Evolutionary conservation across 2,113 vertebrate genomes (phyloP).

Genomic region (Noturus placidus): DNA sequence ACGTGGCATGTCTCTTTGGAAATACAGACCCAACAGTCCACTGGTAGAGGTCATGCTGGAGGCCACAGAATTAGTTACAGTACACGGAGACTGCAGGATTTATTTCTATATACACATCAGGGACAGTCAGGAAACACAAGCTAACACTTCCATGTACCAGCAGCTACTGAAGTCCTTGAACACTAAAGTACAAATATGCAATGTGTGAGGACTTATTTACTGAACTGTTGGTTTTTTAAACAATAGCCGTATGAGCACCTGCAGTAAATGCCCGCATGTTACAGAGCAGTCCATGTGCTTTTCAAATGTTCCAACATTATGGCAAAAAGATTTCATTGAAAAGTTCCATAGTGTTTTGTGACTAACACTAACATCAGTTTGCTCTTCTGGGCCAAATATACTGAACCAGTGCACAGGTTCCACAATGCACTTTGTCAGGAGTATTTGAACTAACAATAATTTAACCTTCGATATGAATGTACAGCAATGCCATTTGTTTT

Average conservation of each 20-base stretch:
- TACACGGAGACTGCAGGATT: conserved; percentile 33
- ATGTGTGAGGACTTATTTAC: background rate
- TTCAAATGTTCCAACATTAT: background rate
- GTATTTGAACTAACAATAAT: background rate
- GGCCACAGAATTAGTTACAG: conserved; percentile 5
- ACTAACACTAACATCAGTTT: background rate
- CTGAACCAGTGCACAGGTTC: background rate
- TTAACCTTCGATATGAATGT: background rate
- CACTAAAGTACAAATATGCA: conserved; percentile 16
- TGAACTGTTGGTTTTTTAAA: background rate
- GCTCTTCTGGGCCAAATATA: background rate
- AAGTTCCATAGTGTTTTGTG: background rate
- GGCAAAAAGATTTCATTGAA: background rate
- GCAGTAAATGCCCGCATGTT: background rate
- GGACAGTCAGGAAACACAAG: background rate
- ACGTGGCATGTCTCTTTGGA: background rate
- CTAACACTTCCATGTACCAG: background rate
- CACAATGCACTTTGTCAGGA: background rate
- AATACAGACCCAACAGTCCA: background rate
- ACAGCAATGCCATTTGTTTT: background rate
- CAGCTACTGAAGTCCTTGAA: conserved; percentile 23
- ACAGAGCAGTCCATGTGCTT: background rate
- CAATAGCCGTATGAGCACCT: background rate
- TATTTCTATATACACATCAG: conserved; percentile 19
- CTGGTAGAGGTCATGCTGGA: conserved; percentile 28